Evolutionary conservation across 2,888 invertebrate genomes (phyloP), one percentile per base, ranked within the genome.

Genomic region (Brachypalpus laphriformis): DNA sequence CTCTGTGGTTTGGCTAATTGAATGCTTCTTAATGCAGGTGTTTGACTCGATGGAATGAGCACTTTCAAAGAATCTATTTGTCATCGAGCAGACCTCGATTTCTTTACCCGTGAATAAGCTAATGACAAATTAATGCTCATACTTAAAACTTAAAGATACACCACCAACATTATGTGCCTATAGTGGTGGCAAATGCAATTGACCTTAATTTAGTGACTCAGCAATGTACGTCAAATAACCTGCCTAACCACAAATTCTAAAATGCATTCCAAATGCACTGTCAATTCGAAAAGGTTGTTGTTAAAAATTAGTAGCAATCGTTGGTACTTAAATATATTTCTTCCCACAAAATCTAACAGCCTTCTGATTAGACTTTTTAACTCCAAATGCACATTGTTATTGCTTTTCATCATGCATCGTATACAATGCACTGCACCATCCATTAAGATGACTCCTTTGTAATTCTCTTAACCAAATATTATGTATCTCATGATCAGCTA

Each of bases 321-420:
- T 14, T 40, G 40, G n/a, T n/a, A 40, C 40, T 5, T 40, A n/a
- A 40, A 40, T 34, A 34, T 6, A 34, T 40, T 2, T 14, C 1
- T 40, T 40, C 40, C 6, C 40, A 40, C 6, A 6, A 14, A 37
- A 11, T 42, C 42, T 16, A 7, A 42, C 42, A 42, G 2, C 47
- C 40, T 14, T 40, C 4, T 40, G 14, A 6, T 40, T 20, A 47
- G 18, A 47, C 47, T 11, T 11, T 7, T 1, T 14, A 0, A 20
- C 8, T 47, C 20, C 20, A 9, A 47, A 47, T 47, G 47, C 47
- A 61, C 20, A 16, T 37, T 25, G n/a, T 49, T 56, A 78, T 78
- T 56, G 25, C 63, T 25, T 8, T n/a, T 28, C 11, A 28, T 34
- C 70, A 70, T 54, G 70, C 70, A 63, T 16, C 18, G 8, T n/a